phyloP scores from a whole-genome alignment of 2,113 vertebrate genomes.

The Rhinogobius similis region DNA sequence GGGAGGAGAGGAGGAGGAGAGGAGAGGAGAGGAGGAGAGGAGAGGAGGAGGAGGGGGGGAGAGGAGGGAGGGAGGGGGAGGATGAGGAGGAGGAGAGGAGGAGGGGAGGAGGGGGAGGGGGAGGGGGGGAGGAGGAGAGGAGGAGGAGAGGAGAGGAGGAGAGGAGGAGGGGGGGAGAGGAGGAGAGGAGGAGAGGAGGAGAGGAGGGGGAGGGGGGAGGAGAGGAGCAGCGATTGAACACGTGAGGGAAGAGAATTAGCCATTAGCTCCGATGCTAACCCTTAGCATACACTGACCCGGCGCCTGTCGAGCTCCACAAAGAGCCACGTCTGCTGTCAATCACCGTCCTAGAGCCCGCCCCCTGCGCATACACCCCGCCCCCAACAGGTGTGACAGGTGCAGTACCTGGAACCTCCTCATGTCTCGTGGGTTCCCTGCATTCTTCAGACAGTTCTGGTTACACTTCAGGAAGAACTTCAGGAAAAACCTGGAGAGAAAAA shows the following conservation, averaged over 20 bases:
- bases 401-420: constrained; percentile 70
- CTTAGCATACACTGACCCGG: no score
- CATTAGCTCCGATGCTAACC: no score
- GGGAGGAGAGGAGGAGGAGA: no score
- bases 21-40: no score
- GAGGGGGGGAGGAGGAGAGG: neutral
- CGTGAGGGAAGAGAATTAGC: no score
- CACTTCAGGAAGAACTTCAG: constrained; percentile 70
- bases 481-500: constrained; percentile 55
- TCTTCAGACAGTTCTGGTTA: constrained; percentile 74
- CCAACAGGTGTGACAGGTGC: constrained; percentile 13
- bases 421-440: constrained; percentile 67
- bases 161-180: neutral
- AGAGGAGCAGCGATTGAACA: no score
- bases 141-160: neutral
- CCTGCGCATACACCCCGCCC: no score
- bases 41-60: neutral
- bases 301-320: no score
- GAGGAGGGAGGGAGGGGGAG: no score
- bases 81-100: no score
- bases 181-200: neutral
- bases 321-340: no score
- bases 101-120: neutral
- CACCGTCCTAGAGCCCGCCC: no score
- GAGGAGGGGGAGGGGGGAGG: neutral